Evolutionary conservation across 2,888 invertebrate genomes (phyloP).

Genomic region (Lithophane semibrunnea): DNA sequence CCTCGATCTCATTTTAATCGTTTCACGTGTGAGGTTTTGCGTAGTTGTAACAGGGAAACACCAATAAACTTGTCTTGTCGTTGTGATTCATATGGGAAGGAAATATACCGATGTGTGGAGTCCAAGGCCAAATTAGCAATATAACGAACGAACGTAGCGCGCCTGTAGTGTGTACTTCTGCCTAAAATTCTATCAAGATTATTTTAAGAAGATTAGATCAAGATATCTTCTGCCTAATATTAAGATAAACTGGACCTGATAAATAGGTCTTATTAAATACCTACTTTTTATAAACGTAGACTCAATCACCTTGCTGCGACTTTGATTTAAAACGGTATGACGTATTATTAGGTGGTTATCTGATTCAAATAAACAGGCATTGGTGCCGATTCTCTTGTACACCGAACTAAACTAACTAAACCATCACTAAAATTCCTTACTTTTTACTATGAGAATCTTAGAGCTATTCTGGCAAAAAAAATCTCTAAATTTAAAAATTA

Average conservation of each 20-base stretch:
- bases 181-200: conserved; percentile 32
- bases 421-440: too few relatives aligned
- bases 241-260: conserved; percentile 26
- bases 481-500: too few relatives aligned
- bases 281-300: conserved; percentile 30
- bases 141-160: conserved; percentile 43
- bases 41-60: conserved; percentile 52
- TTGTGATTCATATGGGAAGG: conserved; percentile 67
- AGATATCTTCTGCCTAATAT: too few relatives aligned
- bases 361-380: conserved; percentile 22
- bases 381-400: too few relatives aligned
- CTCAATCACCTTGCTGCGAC: conserved; percentile 43
- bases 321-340: conserved; percentile 49
- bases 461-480: too few relatives aligned
- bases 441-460: too few relatives aligned
- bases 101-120: conserved; percentile 57
- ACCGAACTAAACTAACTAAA: too few relatives aligned
- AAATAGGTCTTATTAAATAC: conserved; percentile 46
- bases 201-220: too few relatives aligned
- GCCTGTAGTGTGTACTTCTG: conserved; percentile 19
- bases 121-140: conserved; percentile 60
- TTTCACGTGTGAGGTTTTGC: conserved; percentile 42
- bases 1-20: conserved; percentile 64
- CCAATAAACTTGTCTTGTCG: conserved; percentile 60
- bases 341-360: conserved; percentile 47